Evolutionary conservation across 2,113 vertebrate genomes (phyloP), one percentile per base, ranked within the genome.

Genomic region (Zosterops hypoxanthus): DNA sequence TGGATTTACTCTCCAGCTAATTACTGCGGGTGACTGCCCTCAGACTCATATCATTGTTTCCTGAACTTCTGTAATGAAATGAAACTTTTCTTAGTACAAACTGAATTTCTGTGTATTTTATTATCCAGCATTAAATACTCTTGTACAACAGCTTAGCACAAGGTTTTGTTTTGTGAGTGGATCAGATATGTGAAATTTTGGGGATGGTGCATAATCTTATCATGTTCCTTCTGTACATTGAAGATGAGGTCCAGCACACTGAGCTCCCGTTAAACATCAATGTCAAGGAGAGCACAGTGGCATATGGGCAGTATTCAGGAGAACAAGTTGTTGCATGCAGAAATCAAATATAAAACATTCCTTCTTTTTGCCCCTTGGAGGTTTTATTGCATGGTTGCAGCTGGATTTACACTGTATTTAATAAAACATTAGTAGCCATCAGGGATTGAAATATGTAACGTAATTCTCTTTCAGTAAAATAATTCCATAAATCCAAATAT

Each of bases 401-500:
- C 98, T 98, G 97, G 97, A 97, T 97, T 97, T 97, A 96, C 97
- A 97, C 92, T 95, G 95, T 97, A 98, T 98, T 98, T 98, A 98
- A 98, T 98, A 98, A 98, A 98, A 98, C 93, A 98, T 97, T 98
- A 98, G 97, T 97, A 98, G 97, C 71, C 98, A 98, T 97, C 78
- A 93, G 97, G 97, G 98, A 96, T 96, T 98, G 97, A 98, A 98
- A 98, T 97, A 98, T 97, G 97, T 98, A 98, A 98, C 91, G 89
- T 97, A 98, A 98, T 98, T 98, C 97, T 93, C 82, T 98, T 98
- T 98, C 97, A 95, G 97, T 98, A 97, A 98, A 98, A 97, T 97
- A 97, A 97, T 98, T 98, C 97, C 96, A 98, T 98, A 98, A 98
- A 98, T 98, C 97, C 94, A 98, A 98, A 98, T 98, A 97, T 93